Conservation (phyloP, 2,888 invertebrate genomes). For the Morpho achilles region DNA sequence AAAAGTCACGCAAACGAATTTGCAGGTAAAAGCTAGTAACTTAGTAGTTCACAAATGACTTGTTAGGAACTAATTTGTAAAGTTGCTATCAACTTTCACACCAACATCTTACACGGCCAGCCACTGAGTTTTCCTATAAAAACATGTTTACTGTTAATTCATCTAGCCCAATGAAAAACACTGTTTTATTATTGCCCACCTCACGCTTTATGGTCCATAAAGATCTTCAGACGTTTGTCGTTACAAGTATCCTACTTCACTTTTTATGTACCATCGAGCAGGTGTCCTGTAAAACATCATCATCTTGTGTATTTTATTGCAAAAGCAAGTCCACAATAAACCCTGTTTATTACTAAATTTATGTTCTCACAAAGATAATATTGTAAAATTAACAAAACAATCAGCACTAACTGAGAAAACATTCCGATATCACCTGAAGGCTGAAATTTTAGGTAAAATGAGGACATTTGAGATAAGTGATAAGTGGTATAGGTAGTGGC, state of each 20-base stretch:
- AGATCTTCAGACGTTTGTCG: conserved; percentile 24
- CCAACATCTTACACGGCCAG: too few species aligned
- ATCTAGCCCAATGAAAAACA: conserved; percentile 36
- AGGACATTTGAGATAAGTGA: too few species aligned
- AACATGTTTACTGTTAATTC: conserved; percentile 30
- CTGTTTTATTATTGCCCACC: conserved; percentile 40
- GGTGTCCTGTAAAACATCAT: conserved; percentile 36
- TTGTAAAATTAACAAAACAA: conserved; percentile 1
- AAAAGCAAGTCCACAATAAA: conserved; percentile 32
- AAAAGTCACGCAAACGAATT: too few species aligned
- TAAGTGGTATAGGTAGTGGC: too few species aligned
- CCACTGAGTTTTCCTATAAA: neutral
- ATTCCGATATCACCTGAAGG: too few species aligned
- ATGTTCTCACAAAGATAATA: conserved; percentile 10
- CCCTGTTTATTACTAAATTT: conserved; percentile 31
- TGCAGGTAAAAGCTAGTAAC: too few species aligned
- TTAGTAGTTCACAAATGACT: too few species aligned
- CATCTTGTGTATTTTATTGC: conserved; percentile 36
- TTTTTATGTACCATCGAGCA: conserved; percentile 35
- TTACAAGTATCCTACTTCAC: conserved; percentile 16
- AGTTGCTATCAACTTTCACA: too few species aligned
- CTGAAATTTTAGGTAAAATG: too few species aligned
- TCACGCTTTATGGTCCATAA: conserved; percentile 50
- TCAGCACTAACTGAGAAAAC: neutral
- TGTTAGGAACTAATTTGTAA: too few species aligned